Evolutionary conservation across 2,888 invertebrate species (phyloP), one percentile per base, ranked within the genome.

Genomic region (Tachystola acroxantha): DNA sequence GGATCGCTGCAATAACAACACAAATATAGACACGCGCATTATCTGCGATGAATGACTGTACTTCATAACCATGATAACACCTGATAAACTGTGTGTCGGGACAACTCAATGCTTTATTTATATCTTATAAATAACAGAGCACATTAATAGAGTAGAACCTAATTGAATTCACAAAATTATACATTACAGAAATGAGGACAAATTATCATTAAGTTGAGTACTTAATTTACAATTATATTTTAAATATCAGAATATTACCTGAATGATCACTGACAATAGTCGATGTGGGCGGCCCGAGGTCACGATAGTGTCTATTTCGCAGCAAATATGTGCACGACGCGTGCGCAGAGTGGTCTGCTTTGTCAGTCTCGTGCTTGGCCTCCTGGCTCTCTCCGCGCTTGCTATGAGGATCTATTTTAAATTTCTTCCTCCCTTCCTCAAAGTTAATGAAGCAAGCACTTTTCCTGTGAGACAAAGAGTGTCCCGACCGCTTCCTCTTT

Each of bases 351-450:
- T 64, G 52, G 40, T 71, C 72, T 20, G 58, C 54, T 57, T 57
- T 67, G 28, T 86, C 78, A 37, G 64, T 48, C 45, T 79, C 77
- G 58, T 66, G 58, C 46, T 66, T 70, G 11, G 58, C 57, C 37
- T 60, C 50, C 43, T 58, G 67, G 43, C 53, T 61, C 22, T 74
- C 75, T 25, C 64, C 50, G 31, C 53, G 70, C 51, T 68, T 86
- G 61, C 63, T 76, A 57, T 71, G 75, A 55, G 69, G 50, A 68
- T 88, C 88, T 82, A 88, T 87, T 82, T 89, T 89, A 68, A 86
- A 80, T 67, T 77, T 84, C 67, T 87, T 79, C 55, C 75, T 68
- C 53, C 67, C 74, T 53, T 76, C 73, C 40, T 80, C 82, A 45
- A 72, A 49, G 50, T 75, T 70, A 37, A 82, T 56, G 46, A 74